A percentile compares a stretch with the other conserved stretches of the same genome.
Evolutionary conservation across 2,797 vertebrate species (phyloP).

Genomic region (Betta splendens): DNA sequence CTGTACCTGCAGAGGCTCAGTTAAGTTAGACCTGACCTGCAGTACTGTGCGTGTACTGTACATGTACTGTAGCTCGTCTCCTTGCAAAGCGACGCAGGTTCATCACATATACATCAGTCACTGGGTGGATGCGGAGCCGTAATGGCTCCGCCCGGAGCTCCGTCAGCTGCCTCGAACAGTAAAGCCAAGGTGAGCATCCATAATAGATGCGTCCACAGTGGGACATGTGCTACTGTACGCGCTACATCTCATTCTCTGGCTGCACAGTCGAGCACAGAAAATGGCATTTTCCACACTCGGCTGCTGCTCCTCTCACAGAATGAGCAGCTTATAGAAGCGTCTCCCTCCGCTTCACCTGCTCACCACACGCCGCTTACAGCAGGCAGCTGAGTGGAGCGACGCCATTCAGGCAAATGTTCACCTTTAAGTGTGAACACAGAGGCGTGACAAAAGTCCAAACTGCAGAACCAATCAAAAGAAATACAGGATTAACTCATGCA

Average conservation of each 20-base stretch:
- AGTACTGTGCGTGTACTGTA: no score
- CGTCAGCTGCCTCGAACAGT: constrained; percentile 10
- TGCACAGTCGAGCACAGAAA: constrained; percentile 22
- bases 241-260: constrained; percentile 14
- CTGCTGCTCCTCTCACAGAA: constrained; percentile 21
- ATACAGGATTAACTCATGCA: constrained; percentile 10
- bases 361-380: constrained; percentile 2
- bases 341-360: neutral
- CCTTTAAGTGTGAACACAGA: neutral
- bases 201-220: constrained; percentile 31
- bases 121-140: no score
- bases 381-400: no score
- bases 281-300: constrained; percentile 28
- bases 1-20: no score
- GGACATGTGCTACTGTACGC: constrained; percentile 16
- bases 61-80: no score
- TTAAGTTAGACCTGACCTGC: no score
- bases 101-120: constrained; percentile 22
- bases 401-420: constrained; percentile 6
- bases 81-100: no score
- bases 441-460: no score
- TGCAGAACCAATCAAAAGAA: no score
- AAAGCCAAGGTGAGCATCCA: constrained; percentile 35
- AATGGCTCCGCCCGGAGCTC: no score
- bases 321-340: constrained; percentile 7